These are phyloP conservation scores for Onychostruthus taczanowskii DNA, from an alignment of 2,113 vertebrate species.

Conservation along the genomic window DNA sequence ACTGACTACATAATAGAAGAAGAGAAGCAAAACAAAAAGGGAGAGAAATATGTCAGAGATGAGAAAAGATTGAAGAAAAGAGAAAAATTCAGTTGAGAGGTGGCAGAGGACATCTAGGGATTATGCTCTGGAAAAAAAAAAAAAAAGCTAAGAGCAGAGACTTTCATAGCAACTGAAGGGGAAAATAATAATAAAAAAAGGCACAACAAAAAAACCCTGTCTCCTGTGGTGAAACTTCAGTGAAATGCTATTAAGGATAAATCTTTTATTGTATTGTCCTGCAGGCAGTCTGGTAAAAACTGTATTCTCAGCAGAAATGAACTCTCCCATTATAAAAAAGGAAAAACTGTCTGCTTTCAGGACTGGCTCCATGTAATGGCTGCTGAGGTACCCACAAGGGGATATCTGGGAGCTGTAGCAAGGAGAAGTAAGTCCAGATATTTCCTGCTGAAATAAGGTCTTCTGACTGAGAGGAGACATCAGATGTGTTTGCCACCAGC, in stretches of 20 bases:
- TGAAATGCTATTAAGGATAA: slow-evolving; percentile 68
- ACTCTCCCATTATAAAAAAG: slow-evolving; percentile 42
- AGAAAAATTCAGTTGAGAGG: neutral
- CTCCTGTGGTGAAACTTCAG: slow-evolving; percentile 65
- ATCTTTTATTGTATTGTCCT: slow-evolving; percentile 73
- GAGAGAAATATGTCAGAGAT: neutral
- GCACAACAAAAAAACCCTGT: slow-evolving; percentile 44
- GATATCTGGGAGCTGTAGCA: neutral
- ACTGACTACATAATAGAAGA: neutral
- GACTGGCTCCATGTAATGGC: neutral
- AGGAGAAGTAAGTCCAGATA: slow-evolving; percentile 16
- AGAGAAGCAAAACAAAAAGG: neutral
- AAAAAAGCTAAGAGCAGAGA: neutral
- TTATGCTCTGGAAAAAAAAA: neutral
- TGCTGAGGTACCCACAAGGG: neutral
- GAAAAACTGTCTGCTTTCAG: neutral
- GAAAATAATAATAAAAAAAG: slow-evolving; percentile 5
- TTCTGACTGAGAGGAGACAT: slow-evolving; percentile 13
- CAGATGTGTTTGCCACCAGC: slow-evolving; percentile 22
- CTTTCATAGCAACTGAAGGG: neutral
- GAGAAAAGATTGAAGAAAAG: neutral
- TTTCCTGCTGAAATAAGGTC: slow-evolving; percentile 26
- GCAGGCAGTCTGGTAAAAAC: slow-evolving; percentile 67
- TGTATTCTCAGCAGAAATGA: slow-evolving; percentile 65
- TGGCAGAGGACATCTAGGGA: slow-evolving; percentile 16